These are phyloP conservation scores for Atractosteus spatula DNA, from an alignment of 2,113 vertebrate genomes.

Conservation along the genomic window DNA sequence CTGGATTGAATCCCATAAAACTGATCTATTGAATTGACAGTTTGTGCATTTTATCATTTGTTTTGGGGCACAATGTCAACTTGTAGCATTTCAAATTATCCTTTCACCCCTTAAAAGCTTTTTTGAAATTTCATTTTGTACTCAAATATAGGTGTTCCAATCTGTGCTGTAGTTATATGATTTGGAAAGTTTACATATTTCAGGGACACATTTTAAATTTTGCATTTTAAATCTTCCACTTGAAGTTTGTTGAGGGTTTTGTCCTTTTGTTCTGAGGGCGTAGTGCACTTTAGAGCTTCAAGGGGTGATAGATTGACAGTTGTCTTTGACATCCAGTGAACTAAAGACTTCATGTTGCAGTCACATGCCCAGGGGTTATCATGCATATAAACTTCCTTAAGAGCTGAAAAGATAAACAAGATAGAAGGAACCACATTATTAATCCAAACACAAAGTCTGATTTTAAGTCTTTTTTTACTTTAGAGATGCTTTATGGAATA, in stretches of 20 bases:
- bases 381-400: conserved; percentile 61
- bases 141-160: background rate
- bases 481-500: too few relatives aligned
- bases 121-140: too few relatives aligned
- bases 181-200: too few relatives aligned
- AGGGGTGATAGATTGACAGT: conserved; percentile 42
- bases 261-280: conserved; percentile 48
- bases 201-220: conserved; percentile 21
- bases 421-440: background rate
- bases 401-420: conserved; percentile 36
- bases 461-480: too few relatives aligned
- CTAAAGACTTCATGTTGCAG: conserved; percentile 57
- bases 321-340: conserved; percentile 53
- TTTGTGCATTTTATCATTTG: too few relatives aligned
- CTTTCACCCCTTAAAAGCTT: too few relatives aligned
- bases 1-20: too few relatives aligned
- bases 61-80: background rate
- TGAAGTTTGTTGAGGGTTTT: conserved; percentile 51
- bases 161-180: too few relatives aligned
- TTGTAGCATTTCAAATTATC: background rate
- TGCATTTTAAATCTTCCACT: conserved; percentile 41
- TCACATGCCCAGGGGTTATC: conserved; percentile 68
- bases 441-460: background rate
- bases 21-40: too few relatives aligned
- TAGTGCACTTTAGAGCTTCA: conserved; percentile 41